A percentile compares a stretch with the other conserved stretches of the same genome.
These are phyloP conservation scores for Lichenostomus cassidix DNA, from an alignment of 2,113 vertebrate genomes.

Conservation along the genomic window DNA sequence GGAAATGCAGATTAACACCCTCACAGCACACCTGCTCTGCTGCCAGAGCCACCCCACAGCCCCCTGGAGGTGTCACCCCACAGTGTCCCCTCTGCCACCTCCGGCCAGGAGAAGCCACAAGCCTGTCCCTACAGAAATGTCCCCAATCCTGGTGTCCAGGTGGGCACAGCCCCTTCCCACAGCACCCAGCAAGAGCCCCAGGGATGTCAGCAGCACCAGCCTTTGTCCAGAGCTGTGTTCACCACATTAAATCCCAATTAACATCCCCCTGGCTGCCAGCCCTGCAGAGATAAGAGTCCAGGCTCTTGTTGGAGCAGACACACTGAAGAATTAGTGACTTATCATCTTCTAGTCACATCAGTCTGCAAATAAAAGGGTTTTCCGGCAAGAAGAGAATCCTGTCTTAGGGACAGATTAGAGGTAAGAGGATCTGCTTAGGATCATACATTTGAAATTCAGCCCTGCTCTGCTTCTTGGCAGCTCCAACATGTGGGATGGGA, in stretches of 20 bases:
- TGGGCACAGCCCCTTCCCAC: background rate
- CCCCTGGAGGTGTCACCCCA: background rate
- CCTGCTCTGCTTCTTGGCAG: background rate
- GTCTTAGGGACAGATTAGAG: slow-evolving; percentile 10
- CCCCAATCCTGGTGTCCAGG: background rate
- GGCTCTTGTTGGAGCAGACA: background rate
- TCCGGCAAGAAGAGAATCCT: slow-evolving; percentile 18
- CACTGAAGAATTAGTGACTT: slow-evolving; percentile 25
- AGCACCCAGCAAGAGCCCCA: background rate
- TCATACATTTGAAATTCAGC: background rate
- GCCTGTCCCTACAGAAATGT: background rate
- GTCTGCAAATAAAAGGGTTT: slow-evolving; percentile 10
- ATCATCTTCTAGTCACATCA: slow-evolving; percentile 2
- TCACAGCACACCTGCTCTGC: background rate
- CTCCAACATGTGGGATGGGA: background rate
- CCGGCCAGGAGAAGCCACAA: background rate
- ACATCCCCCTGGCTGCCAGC: slow-evolving; percentile 12
- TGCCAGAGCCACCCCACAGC: background rate
- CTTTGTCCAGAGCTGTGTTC: background rate
- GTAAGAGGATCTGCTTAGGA: slow-evolving; percentile 33
- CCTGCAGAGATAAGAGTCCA: background rate
- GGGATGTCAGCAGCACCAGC: background rate
- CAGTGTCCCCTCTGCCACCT: fast-evolving
- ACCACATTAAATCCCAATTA: background rate
- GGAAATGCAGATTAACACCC: background rate